Evolutionary conservation across 2,797 vertebrate genomes (phyloP).

Genomic region (Adrianichthys oophorus): DNA sequence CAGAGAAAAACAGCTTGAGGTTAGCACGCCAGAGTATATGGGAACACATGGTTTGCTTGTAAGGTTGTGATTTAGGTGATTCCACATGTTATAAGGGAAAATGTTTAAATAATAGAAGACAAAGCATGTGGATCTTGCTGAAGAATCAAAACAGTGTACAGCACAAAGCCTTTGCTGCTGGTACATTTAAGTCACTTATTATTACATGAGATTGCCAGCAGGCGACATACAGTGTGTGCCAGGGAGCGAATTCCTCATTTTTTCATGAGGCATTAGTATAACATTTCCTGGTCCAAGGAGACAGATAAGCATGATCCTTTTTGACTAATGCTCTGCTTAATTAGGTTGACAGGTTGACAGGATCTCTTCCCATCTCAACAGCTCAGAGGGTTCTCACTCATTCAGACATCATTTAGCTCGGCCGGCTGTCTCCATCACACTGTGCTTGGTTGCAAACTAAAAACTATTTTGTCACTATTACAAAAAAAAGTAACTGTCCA

Average conservation of each 20-base stretch:
- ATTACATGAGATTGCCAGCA: constrained; percentile 35
- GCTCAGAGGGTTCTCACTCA: constrained; percentile 13
- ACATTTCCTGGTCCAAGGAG: constrained; percentile 22
- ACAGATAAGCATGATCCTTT: constrained; percentile 5
- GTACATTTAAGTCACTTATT: constrained; percentile 32
- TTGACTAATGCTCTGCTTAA: constrained; percentile 15
- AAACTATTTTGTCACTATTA: too few species aligned
- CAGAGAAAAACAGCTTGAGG: too few species aligned
- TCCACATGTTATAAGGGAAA: background rate
- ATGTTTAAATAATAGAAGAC: constrained; percentile 13
- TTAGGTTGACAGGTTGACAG: constrained; percentile 20
- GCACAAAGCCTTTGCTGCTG: constrained; percentile 19
- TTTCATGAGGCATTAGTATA: constrained; percentile 43
- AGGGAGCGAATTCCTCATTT: constrained; percentile 24
- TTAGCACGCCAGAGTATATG: background rate
- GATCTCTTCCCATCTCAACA: background rate
- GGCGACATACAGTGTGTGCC: constrained; percentile 17
- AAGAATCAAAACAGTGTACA: constrained; percentile 12
- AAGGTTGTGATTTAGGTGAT: background rate
- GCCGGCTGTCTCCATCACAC: background rate
- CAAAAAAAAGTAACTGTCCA: too few species aligned
- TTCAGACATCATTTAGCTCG: constrained; percentile 2
- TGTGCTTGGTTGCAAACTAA: background rate
- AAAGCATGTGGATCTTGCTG: constrained; percentile 12
- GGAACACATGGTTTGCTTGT: background rate